Evolutionary conservation across 2,113 vertebrate species (phyloP).

Genomic region (Stegostoma tigrinum): DNA sequence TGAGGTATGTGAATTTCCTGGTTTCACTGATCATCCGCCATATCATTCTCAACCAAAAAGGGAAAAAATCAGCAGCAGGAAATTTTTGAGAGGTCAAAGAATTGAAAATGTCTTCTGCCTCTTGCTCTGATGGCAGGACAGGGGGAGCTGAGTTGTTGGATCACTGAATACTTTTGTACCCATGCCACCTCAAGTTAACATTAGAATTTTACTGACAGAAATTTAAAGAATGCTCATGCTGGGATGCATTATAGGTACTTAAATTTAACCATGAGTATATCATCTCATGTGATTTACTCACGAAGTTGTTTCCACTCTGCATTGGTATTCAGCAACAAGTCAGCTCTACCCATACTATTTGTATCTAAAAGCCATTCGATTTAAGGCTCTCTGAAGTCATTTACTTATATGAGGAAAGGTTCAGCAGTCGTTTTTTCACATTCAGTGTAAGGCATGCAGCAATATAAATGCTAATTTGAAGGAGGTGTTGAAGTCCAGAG

Average conservation of each 20-base stretch:
- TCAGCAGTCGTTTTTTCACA: neutral
- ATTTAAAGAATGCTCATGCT: neutral
- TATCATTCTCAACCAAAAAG: neutral
- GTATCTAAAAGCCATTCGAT: neutral
- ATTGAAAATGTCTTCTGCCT: neutral
- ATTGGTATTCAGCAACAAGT: neutral
- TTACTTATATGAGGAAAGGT: neutral
- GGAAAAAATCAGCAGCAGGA: neutral
- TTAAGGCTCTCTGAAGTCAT: neutral
- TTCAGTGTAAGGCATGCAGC: neutral
- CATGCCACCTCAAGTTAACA: neutral
- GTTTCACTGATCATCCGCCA: neutral
- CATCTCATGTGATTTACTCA: neutral
- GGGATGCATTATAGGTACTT: too few species aligned
- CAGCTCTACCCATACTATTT: neutral
- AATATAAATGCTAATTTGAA: neutral
- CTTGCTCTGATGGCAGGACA: neutral
- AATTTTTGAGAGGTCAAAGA: neutral
- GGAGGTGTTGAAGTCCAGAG: neutral
- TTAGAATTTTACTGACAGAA: neutral
- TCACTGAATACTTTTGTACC: neutral
- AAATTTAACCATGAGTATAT: neutral
- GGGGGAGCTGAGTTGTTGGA: neutral
- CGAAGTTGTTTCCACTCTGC: neutral
- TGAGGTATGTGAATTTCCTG: neutral